Evolutionary conservation across 2,113 vertebrate species (phyloP).

Genomic region (Tichodroma muraria): DNA sequence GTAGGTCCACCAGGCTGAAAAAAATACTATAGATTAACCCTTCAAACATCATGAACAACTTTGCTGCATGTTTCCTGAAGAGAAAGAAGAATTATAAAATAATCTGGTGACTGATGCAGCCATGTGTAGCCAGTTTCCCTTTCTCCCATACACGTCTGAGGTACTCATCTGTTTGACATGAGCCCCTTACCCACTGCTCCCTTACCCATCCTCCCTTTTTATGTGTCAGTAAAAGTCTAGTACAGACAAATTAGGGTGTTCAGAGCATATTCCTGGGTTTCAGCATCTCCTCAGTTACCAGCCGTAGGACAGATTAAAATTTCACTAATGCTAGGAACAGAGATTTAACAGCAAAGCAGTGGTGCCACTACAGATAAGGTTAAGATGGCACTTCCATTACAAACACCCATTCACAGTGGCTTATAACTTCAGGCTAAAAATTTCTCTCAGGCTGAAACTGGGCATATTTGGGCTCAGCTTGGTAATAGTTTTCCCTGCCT

Average conservation of each 20-base stretch:
- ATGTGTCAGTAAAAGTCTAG: background rate
- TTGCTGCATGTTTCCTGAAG: background rate
- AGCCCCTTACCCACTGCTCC: background rate
- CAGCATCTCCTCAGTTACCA: conserved; percentile 32
- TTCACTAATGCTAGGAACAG: conserved; percentile 43
- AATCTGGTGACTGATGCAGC: background rate
- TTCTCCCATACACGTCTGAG: background rate
- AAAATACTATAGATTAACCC: background rate
- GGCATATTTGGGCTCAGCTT: conserved; percentile 7
- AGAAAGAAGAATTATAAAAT: background rate
- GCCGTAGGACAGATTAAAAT: conserved; percentile 31
- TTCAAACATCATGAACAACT: background rate
- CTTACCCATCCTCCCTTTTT: background rate
- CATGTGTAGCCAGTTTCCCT: background rate
- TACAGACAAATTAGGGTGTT: conserved; percentile 44
- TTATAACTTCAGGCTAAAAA: conserved; percentile 31
- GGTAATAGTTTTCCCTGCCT: conserved; percentile 10
- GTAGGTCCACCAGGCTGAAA: background rate
- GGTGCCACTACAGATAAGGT: conserved; percentile 38
- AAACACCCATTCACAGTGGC: conserved; percentile 19
- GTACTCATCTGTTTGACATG: background rate
- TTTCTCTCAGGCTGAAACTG: background rate
- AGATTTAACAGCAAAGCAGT: conserved; percentile 28
- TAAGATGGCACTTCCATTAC: conserved; percentile 36
- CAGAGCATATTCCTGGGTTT: background rate